Evolutionary conservation across 2,113 vertebrate species (phyloP), one percentile per base, ranked within the genome.

Genomic region (Clupea harengus): DNA sequence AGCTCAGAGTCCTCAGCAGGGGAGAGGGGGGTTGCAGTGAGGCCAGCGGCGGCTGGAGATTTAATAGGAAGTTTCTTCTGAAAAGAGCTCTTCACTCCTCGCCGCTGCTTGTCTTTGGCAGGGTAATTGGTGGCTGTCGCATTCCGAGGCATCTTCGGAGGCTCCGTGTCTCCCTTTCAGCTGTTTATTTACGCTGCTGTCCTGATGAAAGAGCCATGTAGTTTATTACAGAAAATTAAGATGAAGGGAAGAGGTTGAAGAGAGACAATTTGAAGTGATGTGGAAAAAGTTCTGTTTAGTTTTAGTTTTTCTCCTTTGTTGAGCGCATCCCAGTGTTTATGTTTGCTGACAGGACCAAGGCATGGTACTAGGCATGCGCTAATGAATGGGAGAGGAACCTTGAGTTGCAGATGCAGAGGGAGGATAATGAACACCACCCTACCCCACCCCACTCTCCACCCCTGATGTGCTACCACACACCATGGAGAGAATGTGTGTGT

Each of bases 61-160:
- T 72, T 72, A 72, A 72, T 72, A 32, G 64, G 64, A 67, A 67
- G 64, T 67, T 25, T 67, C 64, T 67, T 67, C n/a, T 25, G 64
- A 67, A 67, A 11, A 11, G 10, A 67, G 64, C 64, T 67, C 64
- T 28, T 67, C 64, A 10, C n/a, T 3, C 2, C 25, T 67, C n/a
- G 64, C 6, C 6, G 22, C 64, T 9, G 64, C n/a, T 10, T 67
- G 64, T 67, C 25, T 67, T 28, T 67, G 60, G 64, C 64, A 67
- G 64, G 64, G 64, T 67, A 67, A 67, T 67, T 67, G 64, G 22
- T 67, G 64, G 64, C 64, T 67, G 64, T 67, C 64, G 28, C n/a
- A 25, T 4, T 67, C n/a, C 2, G 64, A 6, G n/a, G 64, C 64
- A 7, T 67, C 64, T 28, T 67, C n/a, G 13, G 7, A 22, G 60